These are phyloP conservation scores for Montipora cactus DNA, from an alignment of 64 coral and sea anemone genomes.

Conservation along the genomic window DNA sequence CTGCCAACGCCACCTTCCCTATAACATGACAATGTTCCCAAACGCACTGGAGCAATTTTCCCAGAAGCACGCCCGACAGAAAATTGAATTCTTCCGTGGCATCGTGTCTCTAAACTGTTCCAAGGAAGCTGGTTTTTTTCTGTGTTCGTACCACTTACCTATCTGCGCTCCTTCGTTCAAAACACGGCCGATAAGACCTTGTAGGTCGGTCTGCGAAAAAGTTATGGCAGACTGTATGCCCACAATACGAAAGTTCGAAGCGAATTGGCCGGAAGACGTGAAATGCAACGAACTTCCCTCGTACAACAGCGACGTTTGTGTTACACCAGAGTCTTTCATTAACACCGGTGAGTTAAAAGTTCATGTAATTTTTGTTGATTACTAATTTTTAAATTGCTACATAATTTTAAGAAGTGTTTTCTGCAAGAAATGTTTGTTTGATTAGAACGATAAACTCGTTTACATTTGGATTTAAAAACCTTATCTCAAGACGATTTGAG, in stretches of 20 bases:
- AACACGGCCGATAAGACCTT: slow-evolving; percentile 29
- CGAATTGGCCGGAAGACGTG: slow-evolving; percentile 21
- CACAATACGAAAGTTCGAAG: slow-evolving; percentile 13
- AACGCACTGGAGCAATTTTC: slow-evolving; percentile 34
- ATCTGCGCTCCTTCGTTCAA: slow-evolving; percentile 40
- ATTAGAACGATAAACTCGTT: background rate
- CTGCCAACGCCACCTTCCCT: slow-evolving; percentile 6
- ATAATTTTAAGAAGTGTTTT: background rate
- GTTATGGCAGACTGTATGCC: slow-evolving; percentile 38
- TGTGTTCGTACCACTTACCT: slow-evolving; percentile 31
- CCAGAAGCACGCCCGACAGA: slow-evolving; percentile 6
- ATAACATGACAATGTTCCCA: slow-evolving; percentile 57
- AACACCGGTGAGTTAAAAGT: slow-evolving; percentile 20
- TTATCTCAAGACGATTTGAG: background rate
- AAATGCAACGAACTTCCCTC: slow-evolving; percentile 24
- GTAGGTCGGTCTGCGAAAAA: slow-evolving; percentile 39
- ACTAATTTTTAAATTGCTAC: background rate
- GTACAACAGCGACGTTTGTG: slow-evolving; percentile 25
- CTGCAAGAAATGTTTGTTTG: background rate
- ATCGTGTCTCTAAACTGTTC: slow-evolving; percentile 45
- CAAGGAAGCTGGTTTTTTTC: slow-evolving; percentile 18
- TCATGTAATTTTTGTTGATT: background rate
- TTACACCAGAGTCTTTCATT: slow-evolving; percentile 1
- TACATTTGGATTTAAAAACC: background rate
- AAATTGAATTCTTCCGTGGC: slow-evolving; percentile 6